phyloP scores from a whole-genome alignment of 2,797 vertebrate species.

The Smutsia gigantea region DNA sequence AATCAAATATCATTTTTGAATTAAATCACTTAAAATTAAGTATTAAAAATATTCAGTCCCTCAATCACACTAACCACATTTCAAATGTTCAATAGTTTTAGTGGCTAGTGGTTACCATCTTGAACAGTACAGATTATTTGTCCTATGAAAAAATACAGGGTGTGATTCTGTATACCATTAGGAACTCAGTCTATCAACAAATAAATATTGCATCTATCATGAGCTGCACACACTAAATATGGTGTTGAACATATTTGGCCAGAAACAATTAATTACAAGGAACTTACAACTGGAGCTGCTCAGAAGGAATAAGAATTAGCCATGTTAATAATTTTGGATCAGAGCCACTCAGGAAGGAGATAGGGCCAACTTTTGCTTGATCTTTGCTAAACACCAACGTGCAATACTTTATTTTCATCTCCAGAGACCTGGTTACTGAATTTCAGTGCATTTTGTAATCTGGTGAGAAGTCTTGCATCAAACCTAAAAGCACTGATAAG shows the following conservation, averaged over 20 bases:
- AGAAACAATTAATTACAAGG: background rate
- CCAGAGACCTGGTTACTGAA: background rate
- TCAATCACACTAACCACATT: background rate
- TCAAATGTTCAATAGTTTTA: background rate
- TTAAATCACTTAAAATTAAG: slow-evolving; percentile 1
- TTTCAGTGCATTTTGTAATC: background rate
- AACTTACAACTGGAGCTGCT: background rate
- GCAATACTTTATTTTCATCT: background rate
- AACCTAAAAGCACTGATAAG: background rate
- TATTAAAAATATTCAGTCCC: background rate
- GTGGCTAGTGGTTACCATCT: background rate
- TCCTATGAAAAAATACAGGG: background rate
- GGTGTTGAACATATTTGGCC: background rate
- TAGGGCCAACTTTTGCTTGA: background rate
- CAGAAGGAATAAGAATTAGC: background rate
- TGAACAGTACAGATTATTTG: background rate
- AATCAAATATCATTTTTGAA: background rate
- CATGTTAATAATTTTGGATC: background rate
- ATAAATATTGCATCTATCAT: background rate
- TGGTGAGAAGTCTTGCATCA: background rate
- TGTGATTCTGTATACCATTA: background rate
- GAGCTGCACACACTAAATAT: background rate
- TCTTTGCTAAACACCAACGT: background rate
- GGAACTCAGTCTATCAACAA: background rate
- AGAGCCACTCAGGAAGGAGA: background rate